Conservation (phyloP, 2,113 vertebrate genomes). For the Nibea coibor region DNA sequence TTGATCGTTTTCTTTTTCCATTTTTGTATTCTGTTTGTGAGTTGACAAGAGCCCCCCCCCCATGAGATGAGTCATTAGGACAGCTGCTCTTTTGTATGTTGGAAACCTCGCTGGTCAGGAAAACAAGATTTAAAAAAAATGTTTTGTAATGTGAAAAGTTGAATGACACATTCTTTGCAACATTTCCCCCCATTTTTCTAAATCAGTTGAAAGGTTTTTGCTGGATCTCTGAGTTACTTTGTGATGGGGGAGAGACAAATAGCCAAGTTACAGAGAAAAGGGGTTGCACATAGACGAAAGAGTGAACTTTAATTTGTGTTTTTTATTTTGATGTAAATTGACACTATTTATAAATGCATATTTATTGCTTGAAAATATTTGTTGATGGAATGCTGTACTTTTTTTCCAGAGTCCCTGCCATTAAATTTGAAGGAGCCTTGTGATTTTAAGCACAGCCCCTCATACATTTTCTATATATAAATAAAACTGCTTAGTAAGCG, state of each 20-base stretch:
- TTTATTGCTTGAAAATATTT: constrained; percentile 99
- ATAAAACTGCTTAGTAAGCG: constrained; percentile 97
- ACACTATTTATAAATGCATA: constrained; percentile 99
- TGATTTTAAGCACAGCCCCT: constrained; percentile 95
- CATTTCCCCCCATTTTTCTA: constrained; percentile 38
- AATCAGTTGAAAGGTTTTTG: constrained; percentile 88
- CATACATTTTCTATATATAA: constrained; percentile 99
- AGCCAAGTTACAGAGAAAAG: constrained; percentile 95
- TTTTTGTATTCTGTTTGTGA: constrained; percentile 89
- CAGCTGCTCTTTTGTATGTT: constrained; percentile 94
- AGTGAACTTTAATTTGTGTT: constrained; percentile 95
- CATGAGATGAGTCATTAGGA: constrained; percentile 87
- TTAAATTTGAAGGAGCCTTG: constrained; percentile 99
- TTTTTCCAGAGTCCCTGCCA: constrained; percentile 99
- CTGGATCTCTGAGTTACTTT: constrained; percentile 86
- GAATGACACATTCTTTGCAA: constrained; percentile 82
- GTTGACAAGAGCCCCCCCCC: constrained; percentile 84
- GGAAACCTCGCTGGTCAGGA: constrained; percentile 88
- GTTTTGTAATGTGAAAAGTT: constrained; percentile 93
- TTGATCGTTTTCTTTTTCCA: constrained; percentile 86
- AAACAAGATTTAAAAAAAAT: constrained; percentile 41
- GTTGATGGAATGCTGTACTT: constrained; percentile 99
- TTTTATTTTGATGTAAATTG: constrained; percentile 98
- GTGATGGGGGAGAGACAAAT: constrained; percentile 77
- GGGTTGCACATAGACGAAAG: constrained; percentile 98